Evolutionary conservation across 2,113 vertebrate genomes (phyloP).

Genomic region (Festucalex cinctus): DNA sequence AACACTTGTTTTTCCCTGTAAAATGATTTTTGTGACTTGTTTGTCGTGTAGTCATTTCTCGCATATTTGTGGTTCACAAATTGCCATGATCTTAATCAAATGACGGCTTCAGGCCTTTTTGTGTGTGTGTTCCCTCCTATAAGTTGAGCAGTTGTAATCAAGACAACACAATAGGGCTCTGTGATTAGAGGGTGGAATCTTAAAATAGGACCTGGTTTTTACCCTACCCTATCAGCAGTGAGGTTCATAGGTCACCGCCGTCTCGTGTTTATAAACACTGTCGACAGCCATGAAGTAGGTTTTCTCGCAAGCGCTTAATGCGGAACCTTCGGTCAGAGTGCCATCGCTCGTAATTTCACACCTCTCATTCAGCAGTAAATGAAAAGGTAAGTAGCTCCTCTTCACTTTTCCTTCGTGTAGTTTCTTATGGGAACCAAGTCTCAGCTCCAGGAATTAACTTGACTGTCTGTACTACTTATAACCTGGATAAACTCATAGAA

Average conservation of each 20-base stretch:
- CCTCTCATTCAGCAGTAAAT: conserved; percentile 16
- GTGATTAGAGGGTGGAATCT: conserved; percentile 49
- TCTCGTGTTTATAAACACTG: conserved; percentile 72
- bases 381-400: conserved; percentile 50
- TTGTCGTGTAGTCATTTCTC: too few relatives aligned
- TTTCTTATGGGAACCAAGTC: neutral
- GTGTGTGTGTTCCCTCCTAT: conserved; percentile 18
- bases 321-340: conserved; percentile 29
- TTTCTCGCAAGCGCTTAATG: conserved; percentile 40
- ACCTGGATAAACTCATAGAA: neutral
- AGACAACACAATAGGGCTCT: conserved; percentile 31
- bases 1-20: too few relatives aligned
- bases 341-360: conserved; percentile 34
- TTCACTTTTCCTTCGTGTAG: neutral
- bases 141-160: conserved; percentile 48
- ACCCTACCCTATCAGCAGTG: conserved; percentile 52
- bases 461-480: neutral
- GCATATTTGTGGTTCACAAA: too few relatives aligned
- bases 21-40: too few relatives aligned
- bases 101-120: neutral
- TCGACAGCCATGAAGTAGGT: conserved; percentile 35
- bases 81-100: neutral
- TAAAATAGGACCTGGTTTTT: conserved; percentile 46
- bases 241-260: conserved; percentile 73
- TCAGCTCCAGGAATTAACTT: neutral